Conservation (phyloP, 2,113 vertebrate genomes). For the Emydocephalus ijimae region DNA sequence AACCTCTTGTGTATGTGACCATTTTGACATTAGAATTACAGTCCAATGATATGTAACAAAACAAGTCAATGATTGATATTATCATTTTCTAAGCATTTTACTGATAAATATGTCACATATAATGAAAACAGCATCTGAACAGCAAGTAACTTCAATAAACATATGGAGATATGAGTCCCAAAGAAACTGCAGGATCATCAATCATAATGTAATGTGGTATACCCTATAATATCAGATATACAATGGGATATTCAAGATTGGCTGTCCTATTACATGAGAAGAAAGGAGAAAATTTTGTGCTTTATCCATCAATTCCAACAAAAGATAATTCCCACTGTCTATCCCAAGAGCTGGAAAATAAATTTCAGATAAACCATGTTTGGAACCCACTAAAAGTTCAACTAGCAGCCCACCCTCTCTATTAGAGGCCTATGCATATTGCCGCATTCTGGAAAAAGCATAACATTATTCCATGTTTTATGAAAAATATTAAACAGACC, state of each 20-base stretch:
- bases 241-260: not conserved
- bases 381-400: not conserved
- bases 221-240: not conserved
- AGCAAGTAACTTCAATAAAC: constrained; percentile 14
- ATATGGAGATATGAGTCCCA: not conserved
- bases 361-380: not conserved
- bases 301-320: not conserved
- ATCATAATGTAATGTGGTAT: not conserved
- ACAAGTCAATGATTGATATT: not conserved
- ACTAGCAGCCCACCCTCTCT: not conserved
- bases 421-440: not conserved
- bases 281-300: not conserved
- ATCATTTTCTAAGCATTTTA: constrained; percentile 15
- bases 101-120: not conserved
- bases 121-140: not conserved
- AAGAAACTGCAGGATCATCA: constrained; percentile 4
- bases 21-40: not conserved
- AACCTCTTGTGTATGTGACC: fast-evolving
- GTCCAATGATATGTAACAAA: not conserved
- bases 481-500: not conserved
- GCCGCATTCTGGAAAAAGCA: not conserved
- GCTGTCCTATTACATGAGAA: not conserved
- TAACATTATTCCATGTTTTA: not conserved
- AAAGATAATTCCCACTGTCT: not conserved
- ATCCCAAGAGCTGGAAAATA: not conserved